These are phyloP conservation scores for Listronotus oregonensis DNA, from an alignment of 1,140 invertebrate species.

Conservation along the genomic window DNA sequence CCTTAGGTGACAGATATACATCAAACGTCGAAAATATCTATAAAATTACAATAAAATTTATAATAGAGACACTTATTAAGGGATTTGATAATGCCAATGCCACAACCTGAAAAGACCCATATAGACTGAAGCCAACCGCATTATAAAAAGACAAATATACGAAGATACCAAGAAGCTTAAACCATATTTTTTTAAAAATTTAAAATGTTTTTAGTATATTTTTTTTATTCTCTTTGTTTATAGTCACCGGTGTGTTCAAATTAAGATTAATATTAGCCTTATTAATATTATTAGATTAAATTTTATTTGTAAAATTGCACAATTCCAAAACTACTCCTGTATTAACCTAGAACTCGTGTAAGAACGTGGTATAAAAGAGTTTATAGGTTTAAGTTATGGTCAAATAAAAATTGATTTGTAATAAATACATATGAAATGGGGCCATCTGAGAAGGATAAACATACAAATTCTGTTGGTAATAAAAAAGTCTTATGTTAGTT, in stretches of 20 bases:
- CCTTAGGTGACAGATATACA: conserved; percentile 85
- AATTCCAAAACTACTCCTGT: no score
- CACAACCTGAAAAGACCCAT: conserved; percentile 45
- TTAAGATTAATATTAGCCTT: conserved; percentile 10
- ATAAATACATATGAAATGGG: no score
- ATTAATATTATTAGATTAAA: no score
- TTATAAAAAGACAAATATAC: conserved; percentile 16
- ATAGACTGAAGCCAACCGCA: conserved; percentile 26
- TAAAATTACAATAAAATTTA: conserved; percentile 89
- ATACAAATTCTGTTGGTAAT: no score
- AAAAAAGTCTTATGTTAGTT: no score
- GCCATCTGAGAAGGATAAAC: no score
- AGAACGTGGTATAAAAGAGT: no score
- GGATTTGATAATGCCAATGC: conserved; percentile 71
- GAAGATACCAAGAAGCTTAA: conserved; percentile 1
- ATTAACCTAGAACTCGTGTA: no score
- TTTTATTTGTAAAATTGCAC: no score
- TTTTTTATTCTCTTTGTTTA: background rate
- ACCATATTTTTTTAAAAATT: conserved; percentile 13
- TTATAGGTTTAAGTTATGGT: no score
- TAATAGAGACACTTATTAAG: conserved; percentile 82
- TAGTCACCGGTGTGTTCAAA: conserved; percentile 29
- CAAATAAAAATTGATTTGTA: no score
- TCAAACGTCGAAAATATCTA: conserved; percentile 91
- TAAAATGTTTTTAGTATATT: conserved; percentile 7